These are phyloP conservation scores for Xenopus tropicalis DNA, from an alignment of 2,113 vertebrate species.

Conservation along the genomic window UCB_Xtro_10.0 CM004444.2:155255001-155255500, in stretches of 20 bases:
- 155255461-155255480: too few relatives aligned
- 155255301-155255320: slow-evolving; percentile 27
- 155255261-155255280: slow-evolving; percentile 48
- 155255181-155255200: not conserved
- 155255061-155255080: not conserved
- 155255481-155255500: too few relatives aligned
- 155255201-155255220: slow-evolving; percentile 6
- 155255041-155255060: slow-evolving; percentile 32
- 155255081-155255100: slow-evolving; percentile 14
- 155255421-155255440: too few relatives aligned
- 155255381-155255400: not conserved
- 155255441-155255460: too few relatives aligned
- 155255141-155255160: slow-evolving; percentile 20
- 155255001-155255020: slow-evolving; percentile 25
- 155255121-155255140: slow-evolving; percentile 15
- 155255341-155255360: slow-evolving; percentile 22
- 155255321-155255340: slow-evolving; percentile 25
- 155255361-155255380: slow-evolving; percentile 18
- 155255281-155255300: slow-evolving; percentile 33
- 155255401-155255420: too few relatives aligned
- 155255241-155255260: slow-evolving; percentile 42
- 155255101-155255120: not conserved
- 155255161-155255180: slow-evolving; percentile 25
- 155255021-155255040: slow-evolving; percentile 18
- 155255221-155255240: slow-evolving; percentile 34